Percentiles rank a stretch among this genome's conserved stretches.
Conservation (phyloP, 2,113 vertebrate species). For the Brachypodius melanocephalos region DNA sequence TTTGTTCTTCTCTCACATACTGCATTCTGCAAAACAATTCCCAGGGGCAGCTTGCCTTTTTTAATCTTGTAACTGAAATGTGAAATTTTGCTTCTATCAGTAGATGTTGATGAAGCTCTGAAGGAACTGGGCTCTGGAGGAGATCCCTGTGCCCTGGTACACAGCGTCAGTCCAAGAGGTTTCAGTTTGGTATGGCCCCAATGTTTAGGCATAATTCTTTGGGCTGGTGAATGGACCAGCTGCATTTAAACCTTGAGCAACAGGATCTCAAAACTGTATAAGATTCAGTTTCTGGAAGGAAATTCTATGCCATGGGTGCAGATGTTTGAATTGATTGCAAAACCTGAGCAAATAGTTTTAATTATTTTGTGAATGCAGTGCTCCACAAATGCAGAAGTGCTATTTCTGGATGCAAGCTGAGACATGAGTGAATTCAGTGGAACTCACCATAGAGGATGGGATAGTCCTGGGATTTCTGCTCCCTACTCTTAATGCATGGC, state of each 20-base stretch:
- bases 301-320: not conserved
- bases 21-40: not conserved
- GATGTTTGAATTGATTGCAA: not conserved
- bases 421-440: not conserved
- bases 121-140: not conserved
- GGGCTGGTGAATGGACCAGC: not conserved
- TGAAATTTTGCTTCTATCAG: not conserved
- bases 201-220: not conserved
- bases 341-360: not conserved
- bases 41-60: not conserved
- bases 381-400: not conserved
- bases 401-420: not conserved
- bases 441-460: not conserved
- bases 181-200: not conserved
- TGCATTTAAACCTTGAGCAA: not conserved
- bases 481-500: not conserved
- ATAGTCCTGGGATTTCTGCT: not conserved
- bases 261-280: not conserved
- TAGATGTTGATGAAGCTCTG: not conserved
- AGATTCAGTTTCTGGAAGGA: not conserved
- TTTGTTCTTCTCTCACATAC: not conserved
- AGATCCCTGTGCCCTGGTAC: not conserved
- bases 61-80: not conserved
- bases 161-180: not conserved
- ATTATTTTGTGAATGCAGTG: not conserved